Evolutionary conservation across 35 echinoderm and acorn worm genomes (phyloP).

Genomic region (Ophioderma brevispina): DNA sequence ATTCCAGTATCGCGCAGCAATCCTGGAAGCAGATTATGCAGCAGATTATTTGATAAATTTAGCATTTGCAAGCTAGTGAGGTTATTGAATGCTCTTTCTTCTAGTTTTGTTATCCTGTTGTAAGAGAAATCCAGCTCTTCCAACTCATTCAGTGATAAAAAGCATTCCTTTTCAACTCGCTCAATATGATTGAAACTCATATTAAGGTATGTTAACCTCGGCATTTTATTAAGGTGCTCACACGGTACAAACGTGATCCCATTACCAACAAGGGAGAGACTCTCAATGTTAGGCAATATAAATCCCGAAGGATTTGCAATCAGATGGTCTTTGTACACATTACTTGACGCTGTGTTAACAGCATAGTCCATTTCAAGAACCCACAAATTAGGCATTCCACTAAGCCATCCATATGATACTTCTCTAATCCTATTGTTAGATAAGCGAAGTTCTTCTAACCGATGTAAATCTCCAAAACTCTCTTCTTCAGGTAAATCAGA

Average conservation of each 20-base stretch:
- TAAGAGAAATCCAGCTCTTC: slow-evolving; percentile 5
- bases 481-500: slow-evolving; percentile 8
- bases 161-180: slow-evolving; percentile 32
- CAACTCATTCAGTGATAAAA: neutral
- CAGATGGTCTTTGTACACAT: neutral
- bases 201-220: slow-evolving; percentile 9
- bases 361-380: slow-evolving; percentile 38
- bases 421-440: slow-evolving; percentile 25
- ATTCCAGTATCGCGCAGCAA: neutral
- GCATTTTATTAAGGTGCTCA: slow-evolving; percentile 18
- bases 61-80: neutral
- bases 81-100: slow-evolving; percentile 19
- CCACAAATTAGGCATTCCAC: slow-evolving; percentile 33
- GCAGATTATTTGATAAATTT: slow-evolving; percentile 22
- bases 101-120: slow-evolving; percentile 27
- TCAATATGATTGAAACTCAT: slow-evolving; percentile 44
- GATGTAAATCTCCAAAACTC: slow-evolving; percentile 22
- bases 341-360: neutral
- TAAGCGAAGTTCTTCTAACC: slow-evolving; percentile 43
- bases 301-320: neutral
- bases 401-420: slow-evolving; percentile 41
- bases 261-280: slow-evolving; percentile 5
- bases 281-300: slow-evolving; percentile 15
- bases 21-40: neutral
- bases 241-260: slow-evolving; percentile 25